Percentiles rank a stretch among this genome's conserved stretches.
phyloP scores from a whole-genome alignment of 2,888 invertebrate species.

The Ctena decussata region DNA sequence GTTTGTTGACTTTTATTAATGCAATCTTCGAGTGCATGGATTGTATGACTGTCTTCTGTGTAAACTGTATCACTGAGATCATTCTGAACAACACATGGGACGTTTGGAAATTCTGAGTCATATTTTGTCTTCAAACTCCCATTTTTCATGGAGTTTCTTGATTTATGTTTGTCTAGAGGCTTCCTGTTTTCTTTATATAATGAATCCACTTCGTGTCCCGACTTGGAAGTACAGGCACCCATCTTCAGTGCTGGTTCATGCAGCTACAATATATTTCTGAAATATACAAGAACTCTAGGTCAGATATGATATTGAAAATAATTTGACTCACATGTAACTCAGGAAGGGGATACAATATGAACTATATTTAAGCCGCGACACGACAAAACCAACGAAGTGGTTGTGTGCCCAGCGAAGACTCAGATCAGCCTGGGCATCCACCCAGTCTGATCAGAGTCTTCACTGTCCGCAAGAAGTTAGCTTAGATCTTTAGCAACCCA shows the following conservation, averaged over 20 bases:
- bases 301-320: too few relatives aligned
- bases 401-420: too few relatives aligned
- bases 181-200: conserved; percentile 60
- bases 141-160: conserved; percentile 40
- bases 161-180: conserved; percentile 51
- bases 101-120: conserved; percentile 26
- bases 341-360: too few relatives aligned
- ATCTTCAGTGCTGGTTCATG: conserved; percentile 33
- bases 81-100: conserved; percentile 43
- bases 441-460: too few relatives aligned
- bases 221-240: conserved; percentile 75
- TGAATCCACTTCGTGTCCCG: conserved; percentile 65
- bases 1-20: conserved; percentile 65
- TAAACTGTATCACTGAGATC: conserved; percentile 66
- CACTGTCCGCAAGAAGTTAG: too few relatives aligned
- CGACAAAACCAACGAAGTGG: too few relatives aligned
- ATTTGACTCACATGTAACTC: too few relatives aligned
- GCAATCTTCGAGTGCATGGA: conserved; percentile 46
- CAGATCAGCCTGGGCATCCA: too few relatives aligned
- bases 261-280: neutral
- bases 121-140: conserved; percentile 15
- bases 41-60: conserved; percentile 61
- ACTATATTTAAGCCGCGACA: too few relatives aligned
- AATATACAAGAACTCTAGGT: neutral
- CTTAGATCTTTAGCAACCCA: too few relatives aligned